Percentiles rank a stretch among this genome's conserved stretches.
Evolutionary conservation across 2,888 invertebrate genomes (phyloP).

Genomic region (Meliscaeva auricollis): DNA sequence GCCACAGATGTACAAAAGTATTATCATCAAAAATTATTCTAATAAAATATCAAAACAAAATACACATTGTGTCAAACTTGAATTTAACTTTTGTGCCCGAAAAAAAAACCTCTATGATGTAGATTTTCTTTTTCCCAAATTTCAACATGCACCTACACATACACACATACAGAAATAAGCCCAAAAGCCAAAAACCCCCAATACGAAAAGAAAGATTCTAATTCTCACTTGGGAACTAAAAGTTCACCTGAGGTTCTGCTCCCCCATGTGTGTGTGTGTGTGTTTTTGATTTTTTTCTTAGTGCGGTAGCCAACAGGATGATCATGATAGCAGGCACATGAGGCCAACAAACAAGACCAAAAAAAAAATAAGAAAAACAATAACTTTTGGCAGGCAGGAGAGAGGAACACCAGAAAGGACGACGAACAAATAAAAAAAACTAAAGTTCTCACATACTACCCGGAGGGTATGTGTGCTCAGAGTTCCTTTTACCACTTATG

Average conservation of each 20-base stretch:
- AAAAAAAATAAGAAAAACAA: slow-evolving; percentile 44
- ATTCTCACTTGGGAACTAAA: slow-evolving; percentile 70
- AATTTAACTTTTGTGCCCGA: slow-evolving; percentile 50
- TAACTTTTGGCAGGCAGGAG: slow-evolving; percentile 9
- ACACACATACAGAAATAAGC: slow-evolving; percentile 6
- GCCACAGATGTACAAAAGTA: slow-evolving; percentile 59
- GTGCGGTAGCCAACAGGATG: slow-evolving; percentile 41
- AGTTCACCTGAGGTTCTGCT: slow-evolving; percentile 71
- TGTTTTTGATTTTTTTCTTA: neutral
- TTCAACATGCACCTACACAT: slow-evolving; percentile 27
- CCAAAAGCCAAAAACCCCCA: slow-evolving; percentile 58
- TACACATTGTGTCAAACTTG: slow-evolving; percentile 59
- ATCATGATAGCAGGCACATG: slow-evolving; percentile 68
- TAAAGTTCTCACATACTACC: slow-evolving; percentile 68
- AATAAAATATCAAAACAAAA: slow-evolving; percentile 58
- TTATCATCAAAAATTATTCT: slow-evolving; percentile 64
- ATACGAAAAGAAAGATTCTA: slow-evolving; percentile 48
- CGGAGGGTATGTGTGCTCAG: slow-evolving; percentile 62
- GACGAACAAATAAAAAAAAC: slow-evolving; percentile 23
- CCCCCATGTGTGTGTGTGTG: slow-evolving; percentile 27
- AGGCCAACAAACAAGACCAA: slow-evolving; percentile 25
- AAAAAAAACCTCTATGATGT: slow-evolving; percentile 22
- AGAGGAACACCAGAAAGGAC: neutral
- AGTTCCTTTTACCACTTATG: slow-evolving; percentile 72
- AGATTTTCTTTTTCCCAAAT: slow-evolving; percentile 39